Base-by-base conservation (phyloP, 2,797 vertebrate species). In the Melanotaenia parkinsoni region DNA sequence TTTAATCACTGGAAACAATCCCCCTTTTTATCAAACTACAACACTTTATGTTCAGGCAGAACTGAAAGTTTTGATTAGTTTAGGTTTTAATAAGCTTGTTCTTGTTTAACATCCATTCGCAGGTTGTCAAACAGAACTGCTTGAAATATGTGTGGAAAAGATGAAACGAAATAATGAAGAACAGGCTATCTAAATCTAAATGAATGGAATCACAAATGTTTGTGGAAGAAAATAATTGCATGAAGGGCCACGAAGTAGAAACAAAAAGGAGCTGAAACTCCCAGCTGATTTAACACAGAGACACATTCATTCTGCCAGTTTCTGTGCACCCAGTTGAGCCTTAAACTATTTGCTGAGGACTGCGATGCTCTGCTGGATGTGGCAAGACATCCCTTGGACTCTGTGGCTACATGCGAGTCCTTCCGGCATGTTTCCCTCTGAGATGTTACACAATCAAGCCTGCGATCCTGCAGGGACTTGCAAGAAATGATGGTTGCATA, bases 381-480 rank as follows among this genome's bases (percentile, higher is more conserved):
- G 28, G 28, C 1, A 18, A 60, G 16, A 22, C 1, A 1, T 35
- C 2, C 0, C n/a, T 1, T 24, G 30, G 45, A 76, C 58, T 77
- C 61, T 63, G 30, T 1, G 50, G 58, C 43, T 69, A 45, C 78
- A 73, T 22, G 28, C 20, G 60, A 87, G 67, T 63, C 82, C 70
- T 74, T 9, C 50, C 58, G 85, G 73, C 37, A 53, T 28, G 56
- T 87, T 90, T 85, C 76, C 33, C 62, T 83, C 68, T 59, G 0
- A 37, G 33, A 63, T 1, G 51, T 93, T 93, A 86, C 87, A 85
- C 87, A 92, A 92, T 84, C 75, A 47, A n/a, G 65, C 57, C 63
- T 20, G 33, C 64, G 77, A 88, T 87, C 86, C 84, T 86, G 86
- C 77, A 76, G 86, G 64, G 86, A 86, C 88, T 88, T 85, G 89